These are phyloP conservation scores for Saxicola maurus DNA, from an alignment of 2,797 vertebrate genomes.

Conservation along the genomic window DNA sequence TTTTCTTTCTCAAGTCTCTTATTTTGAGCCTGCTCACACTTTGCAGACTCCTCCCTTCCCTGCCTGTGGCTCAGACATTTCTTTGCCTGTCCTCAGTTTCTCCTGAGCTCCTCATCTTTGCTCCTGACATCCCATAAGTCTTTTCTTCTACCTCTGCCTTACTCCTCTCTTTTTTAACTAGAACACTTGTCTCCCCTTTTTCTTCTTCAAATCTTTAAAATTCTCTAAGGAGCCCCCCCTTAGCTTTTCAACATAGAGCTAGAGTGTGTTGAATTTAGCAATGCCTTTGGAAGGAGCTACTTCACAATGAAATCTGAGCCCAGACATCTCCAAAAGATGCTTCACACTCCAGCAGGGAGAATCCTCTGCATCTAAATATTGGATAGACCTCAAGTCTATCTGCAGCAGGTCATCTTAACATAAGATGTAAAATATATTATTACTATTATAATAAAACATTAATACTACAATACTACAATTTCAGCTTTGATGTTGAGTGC, in stretches of 20 bases:
- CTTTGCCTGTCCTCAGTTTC: neutral
- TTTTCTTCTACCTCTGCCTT: neutral
- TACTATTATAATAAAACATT: neutral
- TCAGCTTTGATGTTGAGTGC: neutral
- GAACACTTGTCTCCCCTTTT: neutral
- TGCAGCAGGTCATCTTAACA: neutral
- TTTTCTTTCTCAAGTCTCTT: neutral
- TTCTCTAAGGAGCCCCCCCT: neutral
- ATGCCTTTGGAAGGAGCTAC: neutral
- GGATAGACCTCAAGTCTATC: neutral
- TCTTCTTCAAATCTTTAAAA: neutral
- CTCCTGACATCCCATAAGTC: neutral
- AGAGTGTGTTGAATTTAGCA: neutral
- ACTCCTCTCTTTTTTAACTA: neutral
- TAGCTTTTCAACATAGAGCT: neutral
- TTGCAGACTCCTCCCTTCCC: neutral
- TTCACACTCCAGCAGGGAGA: neutral
- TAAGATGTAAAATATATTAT: neutral
- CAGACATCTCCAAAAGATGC: neutral
- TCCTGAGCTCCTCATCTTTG: neutral
- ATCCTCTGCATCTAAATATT: neutral
- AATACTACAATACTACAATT: neutral
- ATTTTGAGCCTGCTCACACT: neutral
- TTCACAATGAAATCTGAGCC: neutral
- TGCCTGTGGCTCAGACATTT: neutral